A percentile compares a stretch with the other conserved stretches of the same genome.
Conservation (phyloP, 2,113 vertebrate species). For the Thryonomys swinderianus region DNA sequence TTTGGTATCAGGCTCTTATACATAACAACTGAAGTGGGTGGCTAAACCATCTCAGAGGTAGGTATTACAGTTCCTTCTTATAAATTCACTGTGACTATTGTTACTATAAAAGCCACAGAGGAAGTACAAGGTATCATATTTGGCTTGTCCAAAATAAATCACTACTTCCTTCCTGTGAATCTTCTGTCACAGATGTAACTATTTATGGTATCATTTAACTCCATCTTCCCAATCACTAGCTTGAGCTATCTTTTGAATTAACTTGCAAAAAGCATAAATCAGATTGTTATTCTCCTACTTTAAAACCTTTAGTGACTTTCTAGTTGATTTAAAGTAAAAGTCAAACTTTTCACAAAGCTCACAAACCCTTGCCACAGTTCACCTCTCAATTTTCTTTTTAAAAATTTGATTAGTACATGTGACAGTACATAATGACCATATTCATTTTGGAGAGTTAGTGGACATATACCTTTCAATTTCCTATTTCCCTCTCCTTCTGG, state of each 20-base stretch:
- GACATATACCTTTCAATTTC: background rate
- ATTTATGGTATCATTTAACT: background rate
- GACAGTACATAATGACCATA: background rate
- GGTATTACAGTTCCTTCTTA: conserved; percentile 53
- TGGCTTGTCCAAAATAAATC: background rate
- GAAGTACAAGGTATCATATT: background rate
- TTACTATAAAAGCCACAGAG: conserved; percentile 3
- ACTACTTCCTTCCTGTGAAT: background rate
- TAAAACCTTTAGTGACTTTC: conserved; percentile 8
- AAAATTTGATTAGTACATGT: background rate
- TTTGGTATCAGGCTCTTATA: conserved; percentile 43
- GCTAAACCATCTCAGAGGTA: conserved; percentile 52
- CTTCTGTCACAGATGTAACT: background rate
- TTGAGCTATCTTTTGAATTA: conserved; percentile 22
- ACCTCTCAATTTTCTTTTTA: background rate
- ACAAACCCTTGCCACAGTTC: background rate
- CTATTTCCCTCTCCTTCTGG: background rate
- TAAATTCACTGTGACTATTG: conserved; percentile 45
- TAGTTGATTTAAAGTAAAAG: conserved; percentile 49
- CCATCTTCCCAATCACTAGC: background rate
- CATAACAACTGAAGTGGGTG: conserved; percentile 11
- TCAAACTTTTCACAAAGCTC: background rate
- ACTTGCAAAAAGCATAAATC: conserved; percentile 16
- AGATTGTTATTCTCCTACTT: background rate
- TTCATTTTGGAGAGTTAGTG: background rate